phyloP scores from a whole-genome alignment of 2,888 invertebrate species.

The Mimumesa dahlbomi region DNA sequence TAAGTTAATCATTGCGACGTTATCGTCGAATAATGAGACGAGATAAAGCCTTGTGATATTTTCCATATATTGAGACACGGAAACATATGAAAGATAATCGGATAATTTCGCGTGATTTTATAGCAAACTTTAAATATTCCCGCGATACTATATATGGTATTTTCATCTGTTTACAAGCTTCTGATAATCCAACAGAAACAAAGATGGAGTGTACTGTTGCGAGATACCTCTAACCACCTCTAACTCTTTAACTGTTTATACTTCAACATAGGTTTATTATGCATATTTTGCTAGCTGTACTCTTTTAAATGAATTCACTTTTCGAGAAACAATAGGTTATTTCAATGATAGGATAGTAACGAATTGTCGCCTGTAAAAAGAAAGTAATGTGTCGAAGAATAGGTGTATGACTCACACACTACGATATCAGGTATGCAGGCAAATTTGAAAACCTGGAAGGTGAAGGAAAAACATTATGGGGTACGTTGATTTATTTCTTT shows the following conservation, averaged over 20 bases:
- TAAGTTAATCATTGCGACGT: no score
- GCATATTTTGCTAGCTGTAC: constrained; percentile 25
- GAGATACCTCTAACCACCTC: constrained; percentile 30
- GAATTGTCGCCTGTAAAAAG: constrained; percentile 28
- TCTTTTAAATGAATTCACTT: constrained; percentile 6
- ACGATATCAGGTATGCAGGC: constrained; percentile 44
- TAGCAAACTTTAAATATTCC: constrained; percentile 13
- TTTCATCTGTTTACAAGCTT: constrained; percentile 27
- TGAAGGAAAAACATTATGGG: constrained; percentile 59
- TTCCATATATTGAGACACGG: background rate
- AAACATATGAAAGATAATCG: constrained; percentile 21
- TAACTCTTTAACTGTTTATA: constrained; percentile 36
- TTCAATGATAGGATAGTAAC: constrained; percentile 2
- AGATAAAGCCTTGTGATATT: no score
- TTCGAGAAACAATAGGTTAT: background rate
- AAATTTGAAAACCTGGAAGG: constrained; percentile 34
- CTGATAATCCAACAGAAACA: constrained; percentile 21
- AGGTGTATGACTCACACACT: constrained; percentile 49
- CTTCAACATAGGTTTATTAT: constrained; percentile 25
- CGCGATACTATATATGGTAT: constrained; percentile 15
- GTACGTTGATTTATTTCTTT: constrained; percentile 41
- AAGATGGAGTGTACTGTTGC: constrained; percentile 33
- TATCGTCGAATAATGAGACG: no score
- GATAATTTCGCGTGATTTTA: constrained; percentile 6
- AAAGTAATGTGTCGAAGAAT: constrained; percentile 32